Evolutionary conservation across 1,140 invertebrate species (phyloP).

Genomic region (Lepeophtheirus salmonis): DNA sequence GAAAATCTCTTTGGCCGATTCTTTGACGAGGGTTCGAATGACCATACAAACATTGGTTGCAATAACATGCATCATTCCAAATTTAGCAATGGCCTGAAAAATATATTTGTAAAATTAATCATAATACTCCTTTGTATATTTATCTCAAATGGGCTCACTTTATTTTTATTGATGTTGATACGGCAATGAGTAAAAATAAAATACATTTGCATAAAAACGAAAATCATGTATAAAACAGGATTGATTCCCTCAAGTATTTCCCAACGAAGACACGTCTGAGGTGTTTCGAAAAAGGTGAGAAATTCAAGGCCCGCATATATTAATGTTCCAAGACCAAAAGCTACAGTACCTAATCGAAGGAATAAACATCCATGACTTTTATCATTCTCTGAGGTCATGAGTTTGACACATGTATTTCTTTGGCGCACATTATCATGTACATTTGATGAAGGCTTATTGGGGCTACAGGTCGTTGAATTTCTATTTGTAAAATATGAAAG

Average conservation of each 20-base stretch:
- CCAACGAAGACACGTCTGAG: neutral
- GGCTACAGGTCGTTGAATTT: no score
- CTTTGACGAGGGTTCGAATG: slow-evolving; percentile 38
- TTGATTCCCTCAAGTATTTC: slow-evolving; percentile 1
- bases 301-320: slow-evolving; percentile 16
- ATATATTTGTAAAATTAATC: neutral
- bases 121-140: neutral
- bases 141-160: neutral
- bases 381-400: slow-evolving; percentile 18
- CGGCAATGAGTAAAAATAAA: slow-evolving; percentile 11
- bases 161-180: slow-evolving; percentile 13
- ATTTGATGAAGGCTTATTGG: neutral
- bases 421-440: neutral
- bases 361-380: slow-evolving; percentile 16
- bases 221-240: slow-evolving; percentile 15
- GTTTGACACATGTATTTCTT: slow-evolving; percentile 1
- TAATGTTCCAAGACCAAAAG: slow-evolving; percentile 15
- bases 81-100: slow-evolving; percentile 10
- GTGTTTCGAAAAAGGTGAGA: slow-evolving; percentile 11
- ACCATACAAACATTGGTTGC: slow-evolving; percentile 12
- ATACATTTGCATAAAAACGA: slow-evolving; percentile 17
- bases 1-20: slow-evolving; percentile 63
- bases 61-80: slow-evolving; percentile 15
- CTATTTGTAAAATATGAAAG: no score
- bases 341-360: slow-evolving; percentile 10